Conservation (phyloP, 2,888 invertebrate genomes). For the Panzeria rudis region DNA sequence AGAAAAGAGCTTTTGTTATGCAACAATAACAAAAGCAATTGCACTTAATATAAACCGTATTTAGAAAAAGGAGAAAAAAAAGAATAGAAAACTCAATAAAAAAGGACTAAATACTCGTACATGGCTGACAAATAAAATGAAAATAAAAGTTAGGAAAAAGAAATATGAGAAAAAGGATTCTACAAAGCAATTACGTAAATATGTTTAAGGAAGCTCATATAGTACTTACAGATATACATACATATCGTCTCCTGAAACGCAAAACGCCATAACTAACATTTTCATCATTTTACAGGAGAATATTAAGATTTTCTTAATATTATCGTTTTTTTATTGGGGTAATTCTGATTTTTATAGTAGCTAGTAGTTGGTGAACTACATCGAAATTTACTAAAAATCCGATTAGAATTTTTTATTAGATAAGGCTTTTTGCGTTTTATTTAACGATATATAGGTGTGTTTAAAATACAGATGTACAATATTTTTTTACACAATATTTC, state of each 20-base stretch:
- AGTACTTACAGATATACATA: not conserved
- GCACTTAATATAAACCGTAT: constrained; percentile 31
- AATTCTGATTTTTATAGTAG: too few relatives aligned
- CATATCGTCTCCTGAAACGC: not conserved
- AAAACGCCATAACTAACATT: too few relatives aligned
- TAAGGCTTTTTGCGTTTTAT: too few relatives aligned
- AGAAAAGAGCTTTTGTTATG: constrained; percentile 32
- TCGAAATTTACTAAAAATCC: too few relatives aligned
- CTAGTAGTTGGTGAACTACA: too few relatives aligned
- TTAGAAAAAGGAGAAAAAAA: constrained; percentile 3
- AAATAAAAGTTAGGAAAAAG: constrained; percentile 18
- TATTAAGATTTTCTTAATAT: too few relatives aligned
- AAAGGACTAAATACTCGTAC: not conserved
- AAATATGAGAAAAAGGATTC: constrained; percentile 27
- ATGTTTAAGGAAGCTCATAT: constrained; percentile 9
- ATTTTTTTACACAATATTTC: too few relatives aligned
- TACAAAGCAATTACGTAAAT: constrained; percentile 52
- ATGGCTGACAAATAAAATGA: constrained; percentile 30
- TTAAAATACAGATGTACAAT: too few relatives aligned
- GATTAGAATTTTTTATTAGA: too few relatives aligned
- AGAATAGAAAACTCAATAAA: constrained; percentile 3
- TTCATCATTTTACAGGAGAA: too few relatives aligned
- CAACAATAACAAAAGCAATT: constrained; percentile 38
- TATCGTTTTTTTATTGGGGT: too few relatives aligned
- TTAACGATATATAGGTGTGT: too few relatives aligned